Evolutionary conservation across 2,888 invertebrate genomes (phyloP), one percentile per base, ranked within the genome.

Genomic region (Zonitis immaculata): DNA sequence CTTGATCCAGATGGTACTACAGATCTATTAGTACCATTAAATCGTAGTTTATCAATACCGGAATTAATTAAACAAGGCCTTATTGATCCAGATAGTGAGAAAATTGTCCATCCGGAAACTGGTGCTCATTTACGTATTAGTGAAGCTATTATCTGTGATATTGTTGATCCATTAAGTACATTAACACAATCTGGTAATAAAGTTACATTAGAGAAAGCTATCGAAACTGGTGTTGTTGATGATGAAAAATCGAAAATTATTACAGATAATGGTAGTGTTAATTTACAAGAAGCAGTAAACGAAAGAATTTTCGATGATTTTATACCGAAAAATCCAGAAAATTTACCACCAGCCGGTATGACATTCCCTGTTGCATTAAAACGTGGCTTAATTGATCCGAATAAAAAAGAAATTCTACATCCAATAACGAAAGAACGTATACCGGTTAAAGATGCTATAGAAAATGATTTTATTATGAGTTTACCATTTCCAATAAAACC

Each of bases 51-150:
- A 12, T 87, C 91, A 1, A 81, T 95, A 62, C 88, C 91, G 8
- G 91, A 92, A 76, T 81, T 95, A 42, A 83, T 91, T 58, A 83
- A 86, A 60, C 93, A 94, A 76, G 96, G 95, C 44, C 81, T 95
- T 27, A 82, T 95, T 61, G 89, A 91, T 71, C 82, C 84, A 4
- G 75, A 77, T 26, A 83, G 84, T 11, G 83, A 85, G 57, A 88
- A 87, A 76, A 85, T 92, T 54, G 82, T 95, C 61, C 94, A 94
- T 74, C 93, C 94, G 2, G 92, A 92, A 77, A 89, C 90, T 18
- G 94, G 94, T 2, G 83, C 80, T 61, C 83, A 85, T 57, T 78
- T 95, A 48, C 86, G 87, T 51, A 78, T 95, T 56, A 81, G 85
- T 63, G 89, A 94, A 80, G 91, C 95, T 22, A 88, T 95, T 47